A percentile compares a stretch with the other conserved stretches of the same genome.
phyloP scores from a whole-genome alignment of 2,888 invertebrate species.

The Criorhina ranunculi region DNA sequence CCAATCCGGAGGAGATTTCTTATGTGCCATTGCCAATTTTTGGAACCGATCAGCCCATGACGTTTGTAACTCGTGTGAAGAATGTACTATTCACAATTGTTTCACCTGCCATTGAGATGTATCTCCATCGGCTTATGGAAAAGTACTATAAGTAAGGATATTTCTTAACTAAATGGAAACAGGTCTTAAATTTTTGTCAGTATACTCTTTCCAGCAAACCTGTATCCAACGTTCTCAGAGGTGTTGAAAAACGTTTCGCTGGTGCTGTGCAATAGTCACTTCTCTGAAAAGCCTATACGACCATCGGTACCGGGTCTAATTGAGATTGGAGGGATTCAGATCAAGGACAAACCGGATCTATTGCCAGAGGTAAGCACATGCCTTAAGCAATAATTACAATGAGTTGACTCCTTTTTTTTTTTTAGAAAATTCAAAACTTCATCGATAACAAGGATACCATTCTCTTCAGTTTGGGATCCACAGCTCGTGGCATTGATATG shows the following conservation, averaged over 20 bases:
- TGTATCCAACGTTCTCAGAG: constrained; percentile 79
- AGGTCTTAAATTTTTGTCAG: constrained; percentile 59
- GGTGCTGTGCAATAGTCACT: constrained; percentile 81
- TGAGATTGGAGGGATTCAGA: constrained; percentile 83
- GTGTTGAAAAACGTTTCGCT: constrained; percentile 79
- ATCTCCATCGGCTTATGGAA: constrained; percentile 16
- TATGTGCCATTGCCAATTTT: constrained; percentile 70
- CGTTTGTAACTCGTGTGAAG: constrained; percentile 76
- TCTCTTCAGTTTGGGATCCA: constrained; percentile 84
- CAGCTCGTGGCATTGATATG: constrained; percentile 83
- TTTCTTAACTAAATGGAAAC: no score
- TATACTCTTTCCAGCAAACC: constrained; percentile 76
- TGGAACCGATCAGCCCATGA: constrained; percentile 76
- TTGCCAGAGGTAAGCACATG: constrained; percentile 78
- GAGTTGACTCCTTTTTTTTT: not conserved
- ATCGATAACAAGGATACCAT: constrained; percentile 84
- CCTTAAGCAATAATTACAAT: no score
- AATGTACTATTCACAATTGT: constrained; percentile 71
- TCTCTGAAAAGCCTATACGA: constrained; percentile 80
- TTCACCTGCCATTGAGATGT: not conserved
- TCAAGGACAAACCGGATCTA: constrained; percentile 78
- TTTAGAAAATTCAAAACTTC: constrained; percentile 78
- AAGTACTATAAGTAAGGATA: constrained; percentile 34
- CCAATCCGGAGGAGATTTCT: constrained; percentile 69
- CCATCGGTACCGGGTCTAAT: constrained; percentile 81